phyloP scores from a whole-genome alignment of 2,797 vertebrate species.

The Enteromius mattozi region DNA sequence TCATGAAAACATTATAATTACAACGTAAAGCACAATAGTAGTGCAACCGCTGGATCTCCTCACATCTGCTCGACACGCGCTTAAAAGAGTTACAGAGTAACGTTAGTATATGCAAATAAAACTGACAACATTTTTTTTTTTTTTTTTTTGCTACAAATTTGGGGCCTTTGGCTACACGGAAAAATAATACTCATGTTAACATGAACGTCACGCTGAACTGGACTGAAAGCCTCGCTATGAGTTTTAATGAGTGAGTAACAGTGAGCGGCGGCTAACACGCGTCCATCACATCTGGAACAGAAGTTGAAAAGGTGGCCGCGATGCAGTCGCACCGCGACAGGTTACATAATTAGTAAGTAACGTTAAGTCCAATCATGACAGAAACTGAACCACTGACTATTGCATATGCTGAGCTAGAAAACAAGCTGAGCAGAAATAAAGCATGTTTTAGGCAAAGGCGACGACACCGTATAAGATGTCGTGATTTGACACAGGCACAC shows the following conservation, averaged over 20 bases:
- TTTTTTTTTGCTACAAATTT: neutral
- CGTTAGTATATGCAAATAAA: neutral
- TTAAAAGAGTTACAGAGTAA: neutral
- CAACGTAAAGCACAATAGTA: neutral
- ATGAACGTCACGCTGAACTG: neutral
- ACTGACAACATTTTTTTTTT: neutral
- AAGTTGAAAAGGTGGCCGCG: neutral
- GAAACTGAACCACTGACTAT: neutral
- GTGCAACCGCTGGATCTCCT: neutral
- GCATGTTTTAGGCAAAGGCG: neutral
- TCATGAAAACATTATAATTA: no score
- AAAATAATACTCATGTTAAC: neutral
- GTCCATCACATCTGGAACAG: neutral
- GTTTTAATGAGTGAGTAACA: neutral
- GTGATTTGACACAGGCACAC: constrained; percentile 25
- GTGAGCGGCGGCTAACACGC: neutral
- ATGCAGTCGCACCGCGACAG: no score
- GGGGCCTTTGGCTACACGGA: neutral
- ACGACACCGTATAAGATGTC: neutral
- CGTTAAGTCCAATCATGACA: neutral
- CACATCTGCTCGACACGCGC: constrained; percentile 2
- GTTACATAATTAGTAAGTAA: neutral
- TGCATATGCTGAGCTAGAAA: neutral
- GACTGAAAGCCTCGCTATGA: no score
- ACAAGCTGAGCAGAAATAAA: neutral